Evolutionary conservation across 1,140 invertebrate species (phyloP).

Genomic region (Lamellibrachia luymesi): DNA sequence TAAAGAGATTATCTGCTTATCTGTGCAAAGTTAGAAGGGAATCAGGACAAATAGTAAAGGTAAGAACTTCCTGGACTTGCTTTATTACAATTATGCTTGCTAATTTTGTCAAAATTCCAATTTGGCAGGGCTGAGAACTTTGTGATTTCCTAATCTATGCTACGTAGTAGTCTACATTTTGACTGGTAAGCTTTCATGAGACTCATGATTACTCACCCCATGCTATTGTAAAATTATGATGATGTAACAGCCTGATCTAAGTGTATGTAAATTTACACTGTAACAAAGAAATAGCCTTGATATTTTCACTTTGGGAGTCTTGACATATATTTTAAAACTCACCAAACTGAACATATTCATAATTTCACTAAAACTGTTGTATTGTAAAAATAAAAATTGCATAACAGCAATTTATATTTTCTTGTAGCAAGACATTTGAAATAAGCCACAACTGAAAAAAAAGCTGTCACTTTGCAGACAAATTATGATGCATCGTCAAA

Average conservation of each 20-base stretch:
- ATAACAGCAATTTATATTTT: no score
- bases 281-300: not conserved
- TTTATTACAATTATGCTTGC: not conserved
- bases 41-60: not conserved
- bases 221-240: not conserved
- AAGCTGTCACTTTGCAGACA: no score
- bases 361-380: no score
- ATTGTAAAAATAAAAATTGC: no score
- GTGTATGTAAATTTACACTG: not conserved
- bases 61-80: not conserved
- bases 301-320: not conserved
- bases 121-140: not conserved
- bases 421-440: no score
- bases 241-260: not conserved
- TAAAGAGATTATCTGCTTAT: not conserved
- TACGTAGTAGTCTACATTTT: not conserved
- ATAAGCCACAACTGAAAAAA: no score
- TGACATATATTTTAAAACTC: no score
- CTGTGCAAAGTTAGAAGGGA: not conserved
- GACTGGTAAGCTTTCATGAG: not conserved
- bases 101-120: not conserved
- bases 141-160: not conserved
- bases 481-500: no score
- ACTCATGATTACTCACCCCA: not conserved
- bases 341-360: no score